Evolutionary conservation across 2,113 vertebrate genomes (phyloP), one percentile per base, ranked within the genome.

Genomic region (Nettapus auritus): DNA sequence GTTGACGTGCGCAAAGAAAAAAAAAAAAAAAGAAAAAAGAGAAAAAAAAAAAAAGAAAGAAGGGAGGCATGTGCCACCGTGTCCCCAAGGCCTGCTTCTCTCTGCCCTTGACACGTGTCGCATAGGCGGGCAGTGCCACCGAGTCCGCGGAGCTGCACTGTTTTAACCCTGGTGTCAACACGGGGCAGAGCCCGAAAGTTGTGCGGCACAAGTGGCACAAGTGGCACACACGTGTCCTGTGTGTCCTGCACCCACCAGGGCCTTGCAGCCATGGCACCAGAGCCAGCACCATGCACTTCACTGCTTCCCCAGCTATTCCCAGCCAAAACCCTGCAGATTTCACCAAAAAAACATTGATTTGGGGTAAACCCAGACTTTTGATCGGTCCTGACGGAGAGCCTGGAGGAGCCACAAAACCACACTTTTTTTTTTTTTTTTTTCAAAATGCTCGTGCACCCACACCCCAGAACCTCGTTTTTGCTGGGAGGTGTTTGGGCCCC

Each of bases 101-200:
- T 3, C 1, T 63, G 94, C 81, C 93, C 94, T 92, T 69, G 93
- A 89, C 92, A 73, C 78, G 87, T 92, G 95, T 68, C 91, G 34
- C 0, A 33, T 53, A 29, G 82, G 70, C 17, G 3, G 93, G 91
- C 93, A 93, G 74, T 79, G 90, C 90, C 90, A 82, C 90, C 66
- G 0, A 23, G 80, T n/a, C 88, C 60, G 3, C 2, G 3, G 85
- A 26, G 77, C 69, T 78, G 81, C 81, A 2, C 81, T 33, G 8
- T 4, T 52, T 79, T 70, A 42, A 86, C 93, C 86, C 34, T 9
- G 2, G 8, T 28, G 90, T 55, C 48, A 15, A 4, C 42, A 9
- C 50, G 36, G 69, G 42, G 53, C 11, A 1, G 73, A 67, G 71
- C 42, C 55, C 36, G 52, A 74, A 31, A 4, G 42, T 26, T 50